Evolutionary conservation across 2,888 invertebrate species (phyloP).

Genomic region (Orthonevra nobilis): DNA sequence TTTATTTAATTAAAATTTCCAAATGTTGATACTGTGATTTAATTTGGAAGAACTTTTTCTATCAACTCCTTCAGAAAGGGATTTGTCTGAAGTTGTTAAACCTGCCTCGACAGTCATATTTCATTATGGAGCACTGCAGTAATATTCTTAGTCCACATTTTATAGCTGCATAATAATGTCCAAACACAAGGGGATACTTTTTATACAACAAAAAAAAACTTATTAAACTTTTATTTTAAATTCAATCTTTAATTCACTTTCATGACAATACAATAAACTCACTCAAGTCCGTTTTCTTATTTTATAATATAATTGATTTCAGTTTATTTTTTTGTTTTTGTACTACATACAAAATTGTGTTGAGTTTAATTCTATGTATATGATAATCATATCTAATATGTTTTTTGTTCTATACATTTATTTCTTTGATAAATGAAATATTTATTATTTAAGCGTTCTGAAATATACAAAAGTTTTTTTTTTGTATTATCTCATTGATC

Average conservation of each 20-base stretch:
- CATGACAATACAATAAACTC: slow-evolving; percentile 37
- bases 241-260: slow-evolving; percentile 34
- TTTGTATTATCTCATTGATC: background rate
- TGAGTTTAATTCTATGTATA: slow-evolving; percentile 19
- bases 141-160: no score
- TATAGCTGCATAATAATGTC: no score
- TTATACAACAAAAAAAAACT: background rate
- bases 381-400: slow-evolving; percentile 29
- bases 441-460: slow-evolving; percentile 52
- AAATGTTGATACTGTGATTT: no score
- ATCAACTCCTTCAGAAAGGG: no score
- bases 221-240: background rate
- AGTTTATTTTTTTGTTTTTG: slow-evolving; percentile 18
- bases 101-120: no score
- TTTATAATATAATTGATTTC: slow-evolving; percentile 33
- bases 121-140: no score
- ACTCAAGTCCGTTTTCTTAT: slow-evolving; percentile 26
- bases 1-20: no score
- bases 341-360: slow-evolving; percentile 45
- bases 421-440: no score
- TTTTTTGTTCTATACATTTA: slow-evolving; percentile 17
- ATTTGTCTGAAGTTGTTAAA: no score
- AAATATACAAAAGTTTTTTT: slow-evolving; percentile 63
- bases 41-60: no score
- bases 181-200: no score